Base-by-base conservation (phyloP, 2,113 vertebrate species). In the Gobiocypris rarus region DNA sequence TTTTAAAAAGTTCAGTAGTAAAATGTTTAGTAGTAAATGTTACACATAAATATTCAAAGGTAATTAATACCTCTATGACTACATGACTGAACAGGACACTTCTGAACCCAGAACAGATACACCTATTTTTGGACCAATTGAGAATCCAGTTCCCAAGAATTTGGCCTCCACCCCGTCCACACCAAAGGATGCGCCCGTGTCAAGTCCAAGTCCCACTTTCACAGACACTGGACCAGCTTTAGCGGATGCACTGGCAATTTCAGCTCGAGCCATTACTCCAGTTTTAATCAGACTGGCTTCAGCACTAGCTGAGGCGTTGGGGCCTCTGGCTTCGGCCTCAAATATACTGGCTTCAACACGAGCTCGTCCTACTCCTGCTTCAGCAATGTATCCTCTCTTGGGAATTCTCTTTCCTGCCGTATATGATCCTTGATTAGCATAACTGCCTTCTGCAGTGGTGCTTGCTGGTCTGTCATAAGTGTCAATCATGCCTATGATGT, bases 131-230 rank as follows among this genome's bases (percentile, higher is more conserved):
- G 28, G 17, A 34, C 86, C 88, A 13, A 87, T 0, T 58, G 9
- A n/a, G 24, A 87, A 0, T 9, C 86, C 86, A 1, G 75, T 85
- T 31, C 88, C 86, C 77, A 89, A 34, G 9, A 84, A 0, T 69
- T 89, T 89, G 3, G 11, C 38, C 52, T 89, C 86, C 14, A 85
- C 10, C 6, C 75, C 81, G 0, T 75, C 17, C 28, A 17, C 0
- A 65, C 61, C 61, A 19, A 0, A 0, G 19, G 61, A 34, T 65
- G 2, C 6, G 34, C 61, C 61, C 1, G 61, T 65, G 61, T 65
- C 28, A 1, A 65, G 9, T 65, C 61, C 61, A 3, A 65, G 14
- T 65, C 61, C 61, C 61, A 19, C 6, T 65, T 65, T 65, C 1
- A 0, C 14, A 65, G 6, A 28, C 17, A 34, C 0, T 34, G 14